Evolutionary conservation across 1,140 invertebrate genomes (phyloP).

Genomic region (Parasteatoda tepidariorum): DNA sequence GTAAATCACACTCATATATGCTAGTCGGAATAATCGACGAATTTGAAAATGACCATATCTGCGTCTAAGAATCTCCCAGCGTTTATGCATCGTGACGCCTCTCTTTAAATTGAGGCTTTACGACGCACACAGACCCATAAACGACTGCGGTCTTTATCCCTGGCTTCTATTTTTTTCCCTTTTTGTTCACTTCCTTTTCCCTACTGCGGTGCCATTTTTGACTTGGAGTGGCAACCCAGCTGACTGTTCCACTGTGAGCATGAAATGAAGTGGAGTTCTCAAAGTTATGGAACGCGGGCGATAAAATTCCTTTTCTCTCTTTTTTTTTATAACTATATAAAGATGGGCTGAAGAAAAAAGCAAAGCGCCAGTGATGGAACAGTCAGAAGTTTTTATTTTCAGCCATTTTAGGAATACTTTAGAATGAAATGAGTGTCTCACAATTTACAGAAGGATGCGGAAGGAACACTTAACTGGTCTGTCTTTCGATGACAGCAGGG

Average conservation of each 20-base stretch:
- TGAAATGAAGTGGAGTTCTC: slow-evolving; percentile 17
- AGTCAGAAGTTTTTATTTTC: slow-evolving; percentile 30
- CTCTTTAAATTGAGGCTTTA: slow-evolving; percentile 47
- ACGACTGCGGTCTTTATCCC: slow-evolving; percentile 42
- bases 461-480: neutral
- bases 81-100: neutral
- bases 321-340: neutral
- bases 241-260: slow-evolving; percentile 11
- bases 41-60: neutral
- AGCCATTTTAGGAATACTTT: slow-evolving; percentile 21
- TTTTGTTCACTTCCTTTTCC: neutral
- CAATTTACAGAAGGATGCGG: slow-evolving; percentile 5
- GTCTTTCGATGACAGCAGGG: too few species aligned
- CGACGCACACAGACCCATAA: slow-evolving; percentile 19
- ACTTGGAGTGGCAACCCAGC: neutral
- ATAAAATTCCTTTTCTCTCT: slow-evolving; percentile 13
- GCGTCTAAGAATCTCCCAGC: neutral
- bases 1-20: too few species aligned
- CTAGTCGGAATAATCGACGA: too few species aligned
- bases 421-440: neutral
- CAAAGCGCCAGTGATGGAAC: neutral
- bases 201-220: slow-evolving; percentile 1
- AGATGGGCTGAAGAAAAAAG: neutral
- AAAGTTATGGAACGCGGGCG: slow-evolving; percentile 32
- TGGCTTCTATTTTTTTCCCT: neutral